Percentiles rank a stretch among this genome's conserved stretches.
phyloP scores from a whole-genome alignment of 1,140 invertebrate species.

The Scaptomyza pallida region DNA sequence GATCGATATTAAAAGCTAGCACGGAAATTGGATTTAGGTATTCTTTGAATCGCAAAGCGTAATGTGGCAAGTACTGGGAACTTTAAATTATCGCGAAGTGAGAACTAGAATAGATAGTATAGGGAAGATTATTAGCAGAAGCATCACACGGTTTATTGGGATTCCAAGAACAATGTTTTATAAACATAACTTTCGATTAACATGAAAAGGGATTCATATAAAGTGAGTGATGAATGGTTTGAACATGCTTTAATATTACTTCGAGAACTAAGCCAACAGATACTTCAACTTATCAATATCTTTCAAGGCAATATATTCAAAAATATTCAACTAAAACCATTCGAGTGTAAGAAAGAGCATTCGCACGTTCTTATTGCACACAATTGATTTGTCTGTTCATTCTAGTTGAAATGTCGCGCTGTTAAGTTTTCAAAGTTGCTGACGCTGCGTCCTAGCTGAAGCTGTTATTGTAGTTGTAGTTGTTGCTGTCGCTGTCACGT shows the following conservation, averaged over 20 bases:
- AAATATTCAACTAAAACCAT: background rate
- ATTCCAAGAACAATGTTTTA: too few species aligned
- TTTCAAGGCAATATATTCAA: too few species aligned
- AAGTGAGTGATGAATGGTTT: too few species aligned
- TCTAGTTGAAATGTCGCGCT: slow-evolving; percentile 29
- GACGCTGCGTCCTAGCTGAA: slow-evolving; percentile 15
- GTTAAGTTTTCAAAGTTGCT: slow-evolving; percentile 19
- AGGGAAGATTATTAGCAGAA: too few species aligned
- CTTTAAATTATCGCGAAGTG: too few species aligned
- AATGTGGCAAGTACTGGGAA: background rate
- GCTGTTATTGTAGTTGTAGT: background rate
- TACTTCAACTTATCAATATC: too few species aligned
- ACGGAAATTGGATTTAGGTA: background rate
- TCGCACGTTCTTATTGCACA: background rate
- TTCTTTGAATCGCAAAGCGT: background rate
- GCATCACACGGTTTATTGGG: too few species aligned
- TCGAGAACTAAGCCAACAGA: background rate
- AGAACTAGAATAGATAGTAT: too few species aligned
- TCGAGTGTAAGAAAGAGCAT: background rate
- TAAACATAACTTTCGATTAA: too few species aligned
- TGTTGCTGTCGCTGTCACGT: slow-evolving; percentile 43
- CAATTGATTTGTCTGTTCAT: background rate
- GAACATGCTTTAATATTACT: background rate
- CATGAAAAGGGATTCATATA: too few species aligned
- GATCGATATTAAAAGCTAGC: background rate